Base-by-base conservation (phyloP, 2,888 invertebrate species). In the Coelinius sp. region DNA sequence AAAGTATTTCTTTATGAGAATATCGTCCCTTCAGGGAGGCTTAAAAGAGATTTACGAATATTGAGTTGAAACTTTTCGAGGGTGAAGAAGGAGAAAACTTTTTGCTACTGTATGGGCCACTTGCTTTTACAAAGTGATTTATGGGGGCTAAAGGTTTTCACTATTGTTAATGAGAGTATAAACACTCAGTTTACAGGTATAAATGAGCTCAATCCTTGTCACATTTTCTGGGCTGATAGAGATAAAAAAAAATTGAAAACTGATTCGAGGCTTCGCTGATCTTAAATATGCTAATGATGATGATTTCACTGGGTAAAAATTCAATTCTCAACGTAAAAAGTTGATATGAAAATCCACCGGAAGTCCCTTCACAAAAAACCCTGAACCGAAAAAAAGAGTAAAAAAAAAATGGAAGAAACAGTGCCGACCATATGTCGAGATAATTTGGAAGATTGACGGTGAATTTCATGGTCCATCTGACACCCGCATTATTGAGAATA, bases 381-480 rank as follows among this genome's bases (percentile, higher is more conserved):
- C n/a, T 53, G 7, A 22, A 12, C 12, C 63, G 59, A 24, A 73
- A 12, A n/a, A 49, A n/a, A 62, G 49, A 46, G 35, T 35, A 1
- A 52, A 25, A 4, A 25, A 38, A 22, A 12, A 46, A 20, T 17
- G 44, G 46, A 56, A n/a, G 56, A 53, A 59, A 56, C 20, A 56
- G 41, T 41, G 62, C 64, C 25, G 38, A 64, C 71, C 71, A 70
- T 71, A 72, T 73, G 68, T 75, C 63, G 64, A 44, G 76, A 81
- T 79, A 81, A 82, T 82, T 83, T 76, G 35, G 78, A 79, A 81
- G 79, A 84, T 85, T 77, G 79, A 84, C 84, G 83, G 76, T 79
- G 72, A 75, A 85, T 85, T 85, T 84, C 82, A 84, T 81, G 85
- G 79, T 73, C 80, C 84, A 84, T 83, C 85, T 84, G 85, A 81